Base-by-base conservation (phyloP, 2,797 vertebrate species). In the Setipinna tenuifilis region DNA sequence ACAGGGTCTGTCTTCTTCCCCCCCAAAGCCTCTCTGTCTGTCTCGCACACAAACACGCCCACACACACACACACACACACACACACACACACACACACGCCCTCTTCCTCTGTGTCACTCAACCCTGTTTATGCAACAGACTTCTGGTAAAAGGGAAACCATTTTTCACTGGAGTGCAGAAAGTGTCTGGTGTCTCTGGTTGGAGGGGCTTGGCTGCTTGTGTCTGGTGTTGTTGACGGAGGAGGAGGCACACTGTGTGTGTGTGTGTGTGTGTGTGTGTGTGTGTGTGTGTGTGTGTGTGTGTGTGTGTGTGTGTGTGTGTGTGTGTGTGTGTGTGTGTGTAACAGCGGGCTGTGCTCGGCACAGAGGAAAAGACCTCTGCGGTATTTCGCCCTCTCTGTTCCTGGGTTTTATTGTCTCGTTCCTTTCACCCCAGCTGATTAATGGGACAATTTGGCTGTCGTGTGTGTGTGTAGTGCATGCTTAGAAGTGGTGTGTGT, bases 131-230 rank as follows among this genome's bases (percentile, higher is more conserved):
- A 61, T 78, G 71, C 71, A 78, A 78, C 71, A 78, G 71, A 44
- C 16, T 78, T 78, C 16, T 41, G 71, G 71, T 78, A 78, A 78
- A 78, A 78, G 71, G 35, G 71, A 78, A 78, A 44, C 31, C 71
- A 78, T 78, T 78, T 78, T 44, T 78, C 71, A 78, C 71, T 44
- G 71, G 71, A 78, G 71, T 78, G 71, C 7, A 78, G 35, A 78
- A 41, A 44, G 25, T 35, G 82, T 83, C 14, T 41, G 28, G 65
- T 68, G 23, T 28, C 25, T 68, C 65, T 68, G 25, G 23, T 41
- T 17, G 65, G 25, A 68, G 65, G 31, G 25, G 25, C 25, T 28
- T 28, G 71, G 14, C 71, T 41, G 71, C 58, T 59, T 54, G 50
- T 41, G 35, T 5, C 35, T 41, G 41, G 54, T 61, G 21, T n/a